Percentiles rank a stretch among this genome's conserved stretches.
phyloP scores from a whole-genome alignment of 1,140 invertebrate genomes.

The Lineus longissimus region DNA sequence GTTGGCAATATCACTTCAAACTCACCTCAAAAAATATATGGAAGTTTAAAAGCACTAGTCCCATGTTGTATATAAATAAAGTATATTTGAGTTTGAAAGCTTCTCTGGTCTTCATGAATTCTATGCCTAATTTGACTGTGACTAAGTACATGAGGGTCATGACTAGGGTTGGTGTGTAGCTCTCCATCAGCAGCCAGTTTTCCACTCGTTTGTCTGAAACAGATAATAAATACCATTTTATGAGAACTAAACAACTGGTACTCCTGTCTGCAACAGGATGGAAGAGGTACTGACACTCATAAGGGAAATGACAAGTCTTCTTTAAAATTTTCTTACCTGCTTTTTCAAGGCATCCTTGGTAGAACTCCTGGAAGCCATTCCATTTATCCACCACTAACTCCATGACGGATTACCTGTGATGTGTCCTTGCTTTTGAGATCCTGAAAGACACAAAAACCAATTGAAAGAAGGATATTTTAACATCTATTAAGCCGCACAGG shows the following conservation, averaged over 20 bases:
- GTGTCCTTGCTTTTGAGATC: too few relatives aligned
- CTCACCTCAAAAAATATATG: constrained; percentile 76
- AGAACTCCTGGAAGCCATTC: constrained; percentile 33
- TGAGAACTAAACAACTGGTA: background rate
- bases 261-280: background rate
- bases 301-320: background rate
- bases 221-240: background rate
- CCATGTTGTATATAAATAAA: constrained; percentile 80
- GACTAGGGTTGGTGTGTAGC: constrained; percentile 79
- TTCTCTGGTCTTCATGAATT: constrained; percentile 75
- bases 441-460: too few relatives aligned
- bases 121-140: constrained; percentile 72
- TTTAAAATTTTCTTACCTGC: constrained; percentile 25
- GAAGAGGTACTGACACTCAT: constrained; percentile 4
- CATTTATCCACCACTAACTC: constrained; percentile 38
- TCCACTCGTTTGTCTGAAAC: constrained; percentile 64
- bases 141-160: constrained; percentile 78
- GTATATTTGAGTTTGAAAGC: constrained; percentile 74
- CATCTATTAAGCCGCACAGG: too few relatives aligned
- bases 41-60: constrained; percentile 77
- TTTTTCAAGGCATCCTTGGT: constrained; percentile 31
- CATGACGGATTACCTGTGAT: constrained; percentile 18
- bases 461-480: too few relatives aligned
- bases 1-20: too few relatives aligned
- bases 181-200: constrained; percentile 85